A percentile compares a stretch with the other conserved stretches of the same genome.
Conservation (phyloP, 2,888 invertebrate genomes). For the Eristalis intricaria region DNA sequence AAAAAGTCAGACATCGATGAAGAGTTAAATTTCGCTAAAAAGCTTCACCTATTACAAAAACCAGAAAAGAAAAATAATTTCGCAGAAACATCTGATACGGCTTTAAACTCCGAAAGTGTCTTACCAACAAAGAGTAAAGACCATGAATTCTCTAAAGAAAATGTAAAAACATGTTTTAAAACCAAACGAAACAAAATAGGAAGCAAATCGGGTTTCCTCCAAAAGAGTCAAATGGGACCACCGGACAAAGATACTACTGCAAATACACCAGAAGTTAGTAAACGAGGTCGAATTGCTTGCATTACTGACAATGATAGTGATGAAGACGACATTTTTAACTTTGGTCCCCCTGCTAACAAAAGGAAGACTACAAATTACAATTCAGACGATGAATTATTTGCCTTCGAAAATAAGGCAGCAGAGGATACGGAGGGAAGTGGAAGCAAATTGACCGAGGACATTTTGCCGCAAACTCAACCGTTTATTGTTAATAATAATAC, state of each 20-base stretch:
- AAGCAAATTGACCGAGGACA: constrained; percentile 64
- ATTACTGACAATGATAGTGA: constrained; percentile 76
- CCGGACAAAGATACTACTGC: background rate
- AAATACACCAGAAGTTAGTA: constrained; percentile 55
- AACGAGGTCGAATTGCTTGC: constrained; percentile 75
- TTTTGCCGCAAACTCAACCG: constrained; percentile 72
- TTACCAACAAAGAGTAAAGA: background rate
- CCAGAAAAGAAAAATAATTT: background rate
- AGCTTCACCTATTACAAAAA: background rate
- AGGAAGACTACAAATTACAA: constrained; percentile 41
- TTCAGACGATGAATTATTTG: constrained; percentile 73
- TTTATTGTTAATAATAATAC: constrained; percentile 63
- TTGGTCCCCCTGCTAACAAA: constrained; percentile 73
- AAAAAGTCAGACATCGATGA: background rate
- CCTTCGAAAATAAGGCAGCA: constrained; percentile 61
- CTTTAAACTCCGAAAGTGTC: background rate
- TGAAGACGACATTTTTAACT: constrained; percentile 77
- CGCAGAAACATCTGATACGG: background rate
- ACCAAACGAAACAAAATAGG: background rate
- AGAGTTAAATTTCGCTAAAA: background rate
- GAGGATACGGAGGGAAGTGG: background rate
- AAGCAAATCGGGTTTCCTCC: constrained; percentile 73
- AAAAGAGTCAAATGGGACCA: constrained; percentile 73
- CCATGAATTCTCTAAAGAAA: background rate
- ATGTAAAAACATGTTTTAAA: background rate